A percentile compares a stretch with the other conserved stretches of the same genome.
phyloP scores from a whole-genome alignment of 2,113 vertebrate genomes.

The Gobio gobio region DNA sequence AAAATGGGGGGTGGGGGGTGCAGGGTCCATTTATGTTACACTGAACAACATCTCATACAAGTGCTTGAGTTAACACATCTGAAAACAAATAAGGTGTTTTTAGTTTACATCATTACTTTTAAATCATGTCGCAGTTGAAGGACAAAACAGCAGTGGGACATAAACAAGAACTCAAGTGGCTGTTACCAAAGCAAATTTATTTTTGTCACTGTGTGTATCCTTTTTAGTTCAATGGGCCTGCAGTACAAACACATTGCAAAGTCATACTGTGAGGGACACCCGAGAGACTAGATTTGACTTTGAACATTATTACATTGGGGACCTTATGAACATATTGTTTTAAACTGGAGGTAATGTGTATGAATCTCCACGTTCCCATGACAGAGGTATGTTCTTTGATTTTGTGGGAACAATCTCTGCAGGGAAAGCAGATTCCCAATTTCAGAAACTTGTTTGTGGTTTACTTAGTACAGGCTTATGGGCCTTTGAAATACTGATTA shows the following conservation, averaged over 20 bases:
- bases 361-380: constrained; percentile 64
- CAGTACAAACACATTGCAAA: constrained; percentile 54
- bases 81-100: constrained; percentile 28
- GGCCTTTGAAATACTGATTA: constrained; percentile 39
- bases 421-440: background rate
- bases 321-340: constrained; percentile 62
- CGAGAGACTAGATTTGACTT: constrained; percentile 60
- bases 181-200: constrained; percentile 23
- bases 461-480: constrained; percentile 11
- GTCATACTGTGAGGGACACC: constrained; percentile 54
- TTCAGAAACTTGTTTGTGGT: constrained; percentile 26
- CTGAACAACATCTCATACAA: background rate
- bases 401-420: constrained; percentile 51
- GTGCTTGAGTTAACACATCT: constrained; percentile 10
- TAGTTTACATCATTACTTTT: constrained; percentile 26
- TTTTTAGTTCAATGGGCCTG: constrained; percentile 51
- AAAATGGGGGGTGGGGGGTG: background rate
- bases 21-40: constrained; percentile 28
- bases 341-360: constrained; percentile 62
- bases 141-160: constrained; percentile 12
- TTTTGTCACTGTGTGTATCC: constrained; percentile 42
- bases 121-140: constrained; percentile 10
- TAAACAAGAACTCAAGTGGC: constrained; percentile 18
- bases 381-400: constrained; percentile 35
- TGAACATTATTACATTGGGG: constrained; percentile 64